phyloP scores from a whole-genome alignment of 2,888 invertebrate genomes.

The Ophioninae sp. region DNA sequence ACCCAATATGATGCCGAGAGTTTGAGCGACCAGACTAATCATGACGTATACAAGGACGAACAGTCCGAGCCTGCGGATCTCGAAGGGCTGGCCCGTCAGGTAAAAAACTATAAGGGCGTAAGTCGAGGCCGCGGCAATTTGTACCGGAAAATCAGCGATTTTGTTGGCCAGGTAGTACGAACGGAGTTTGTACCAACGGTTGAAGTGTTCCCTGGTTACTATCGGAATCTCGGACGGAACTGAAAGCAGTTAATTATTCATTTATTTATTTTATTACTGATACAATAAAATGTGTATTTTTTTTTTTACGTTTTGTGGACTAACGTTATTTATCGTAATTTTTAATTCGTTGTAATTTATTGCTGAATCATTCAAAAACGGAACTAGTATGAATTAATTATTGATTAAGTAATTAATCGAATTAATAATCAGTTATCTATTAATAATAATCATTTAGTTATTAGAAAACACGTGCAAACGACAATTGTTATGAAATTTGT shows the following conservation, averaged over 20 bases:
- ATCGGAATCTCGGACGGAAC: slow-evolving; percentile 93
- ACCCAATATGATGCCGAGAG: slow-evolving; percentile 92
- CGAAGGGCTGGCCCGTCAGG: slow-evolving; percentile 93
- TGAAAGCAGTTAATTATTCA: slow-evolving; percentile 79
- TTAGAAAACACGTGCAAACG: too few species aligned
- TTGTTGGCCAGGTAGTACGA: slow-evolving; percentile 92
- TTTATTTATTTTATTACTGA: neutral
- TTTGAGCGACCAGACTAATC: slow-evolving; percentile 92
- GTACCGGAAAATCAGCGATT: slow-evolving; percentile 91
- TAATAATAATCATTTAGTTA: too few species aligned
- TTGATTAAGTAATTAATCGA: too few species aligned
- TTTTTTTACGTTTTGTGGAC: neutral
- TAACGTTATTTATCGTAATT: neutral
- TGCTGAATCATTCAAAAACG: too few species aligned
- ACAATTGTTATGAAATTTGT: too few species aligned
- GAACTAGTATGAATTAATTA: too few species aligned
- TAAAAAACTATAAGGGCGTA: slow-evolving; percentile 92
- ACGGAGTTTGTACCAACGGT: slow-evolving; percentile 93
- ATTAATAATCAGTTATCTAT: too few species aligned
- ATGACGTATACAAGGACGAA: slow-evolving; percentile 87
- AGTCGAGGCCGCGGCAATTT: slow-evolving; percentile 85
- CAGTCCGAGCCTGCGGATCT: slow-evolving; percentile 86
- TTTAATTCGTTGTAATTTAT: too few species aligned
- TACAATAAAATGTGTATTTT: neutral
- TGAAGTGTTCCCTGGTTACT: slow-evolving; percentile 91